Base-by-base conservation (phyloP, 2,113 vertebrate species). In the Halcyon senegalensis region DNA sequence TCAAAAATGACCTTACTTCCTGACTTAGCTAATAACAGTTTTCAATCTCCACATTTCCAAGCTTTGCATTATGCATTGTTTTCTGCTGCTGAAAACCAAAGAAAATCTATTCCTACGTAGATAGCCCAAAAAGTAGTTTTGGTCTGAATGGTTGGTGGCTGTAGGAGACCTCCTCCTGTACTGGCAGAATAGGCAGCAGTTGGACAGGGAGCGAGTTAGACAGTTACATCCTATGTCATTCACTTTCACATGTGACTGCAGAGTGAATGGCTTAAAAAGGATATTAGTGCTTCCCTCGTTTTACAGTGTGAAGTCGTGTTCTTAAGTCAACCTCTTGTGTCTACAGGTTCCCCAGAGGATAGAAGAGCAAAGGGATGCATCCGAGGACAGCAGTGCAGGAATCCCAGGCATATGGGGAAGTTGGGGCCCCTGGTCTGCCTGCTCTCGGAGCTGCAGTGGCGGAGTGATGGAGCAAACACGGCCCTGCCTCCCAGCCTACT, bases 391-490 rank as follows among this genome's bases (percentile, higher is more conserved):
- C 48, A 63, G 96, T 9, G 96, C 93, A 11, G 97, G 97, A 2
- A 80, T 90, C 37, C 97, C 97, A 2, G 99, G 99, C 13, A 94
- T 98, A 50, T 99, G 99, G 99, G 99, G 99, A 1, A 77, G 97
- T 39, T 99, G 99, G 99, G 99, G 99, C 2, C 93, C 98, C n/a
- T 99, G 99, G 99, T 98, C 99, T 3, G 97, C 98, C 69, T 99
- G 99, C 91, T 99, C 99, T 1, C 97, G 95, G 84, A 99, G 98
- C 67, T 99, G 99, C 97, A 99, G 98, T 8, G 98, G 98, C 0
- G 99, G 99, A 1, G 99, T 99, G 44, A 99, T 99, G 97, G 98
- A 98, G 96, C 99, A 99, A 94, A 99, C 97, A 2, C 97, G 99
- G 55, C 98, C 98, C 15, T 99, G 99, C 75, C 98, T 99, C 51